These are phyloP conservation scores for Aramus guarauna DNA, from an alignment of 2,113 vertebrate species.

Conservation along the genomic window DNA sequence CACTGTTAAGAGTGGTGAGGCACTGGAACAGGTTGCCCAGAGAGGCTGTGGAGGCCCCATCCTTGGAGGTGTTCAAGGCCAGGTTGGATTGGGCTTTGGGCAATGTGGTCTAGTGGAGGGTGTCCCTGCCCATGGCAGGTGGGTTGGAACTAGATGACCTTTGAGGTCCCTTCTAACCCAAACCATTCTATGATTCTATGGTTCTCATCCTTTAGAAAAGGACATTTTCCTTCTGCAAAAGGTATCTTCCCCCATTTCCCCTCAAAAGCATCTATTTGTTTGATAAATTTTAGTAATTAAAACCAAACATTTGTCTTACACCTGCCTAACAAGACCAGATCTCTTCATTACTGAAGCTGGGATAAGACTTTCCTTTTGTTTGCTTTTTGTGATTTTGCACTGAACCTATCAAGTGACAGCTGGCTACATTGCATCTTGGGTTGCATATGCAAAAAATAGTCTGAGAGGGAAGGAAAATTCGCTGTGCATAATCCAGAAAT, in stretches of 20 bases:
- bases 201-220: neutral
- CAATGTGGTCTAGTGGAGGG: too few species aligned
- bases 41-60: too few species aligned
- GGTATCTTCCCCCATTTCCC: neutral
- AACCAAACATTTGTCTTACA: neutral
- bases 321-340: neutral
- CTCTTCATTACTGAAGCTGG: neutral
- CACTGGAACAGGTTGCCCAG: too few species aligned
- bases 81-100: too few species aligned
- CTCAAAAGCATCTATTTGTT: neutral
- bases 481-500: neutral
- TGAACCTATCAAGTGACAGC: neutral
- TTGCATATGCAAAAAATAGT: neutral
- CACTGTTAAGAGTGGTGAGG: too few species aligned
- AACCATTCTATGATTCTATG: too few species aligned
- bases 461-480: neutral
- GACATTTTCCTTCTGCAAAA: neutral
- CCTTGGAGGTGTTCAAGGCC: too few species aligned
- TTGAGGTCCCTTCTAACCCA: too few species aligned
- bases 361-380: neutral
- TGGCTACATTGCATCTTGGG: neutral
- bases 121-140: too few species aligned
- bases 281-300: neutral
- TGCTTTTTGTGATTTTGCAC: neutral
- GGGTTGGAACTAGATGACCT: too few species aligned